Evolutionary conservation across 2,888 invertebrate species (phyloP).

Genomic region (Drosophila hawaiiensis): DNA sequence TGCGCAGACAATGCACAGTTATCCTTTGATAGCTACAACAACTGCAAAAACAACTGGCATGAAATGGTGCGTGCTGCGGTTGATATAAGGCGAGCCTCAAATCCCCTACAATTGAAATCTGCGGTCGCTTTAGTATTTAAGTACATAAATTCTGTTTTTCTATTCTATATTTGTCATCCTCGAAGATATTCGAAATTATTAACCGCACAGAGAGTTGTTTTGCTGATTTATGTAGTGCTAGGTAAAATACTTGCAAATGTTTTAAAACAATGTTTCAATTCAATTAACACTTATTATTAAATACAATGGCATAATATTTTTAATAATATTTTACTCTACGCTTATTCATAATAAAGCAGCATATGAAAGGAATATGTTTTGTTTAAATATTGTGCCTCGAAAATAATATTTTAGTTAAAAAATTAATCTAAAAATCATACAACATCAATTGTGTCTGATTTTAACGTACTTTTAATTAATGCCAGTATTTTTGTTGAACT

Average conservation of each 20-base stretch:
- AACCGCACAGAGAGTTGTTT: background rate
- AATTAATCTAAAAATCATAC: background rate
- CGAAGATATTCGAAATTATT: background rate
- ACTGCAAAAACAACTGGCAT: constrained; percentile 54
- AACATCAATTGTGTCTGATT: background rate
- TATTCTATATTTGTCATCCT: background rate
- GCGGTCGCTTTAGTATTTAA: background rate
- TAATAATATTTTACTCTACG: background rate
- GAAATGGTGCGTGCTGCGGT: constrained; percentile 71
- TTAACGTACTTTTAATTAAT: background rate
- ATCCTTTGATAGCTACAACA: constrained; percentile 69
- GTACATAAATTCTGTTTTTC: background rate
- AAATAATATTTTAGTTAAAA: background rate
- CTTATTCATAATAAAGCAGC: too few relatives aligned
- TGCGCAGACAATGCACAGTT: constrained; percentile 72
- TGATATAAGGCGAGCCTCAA: constrained; percentile 31
- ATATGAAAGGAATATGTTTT: background rate
- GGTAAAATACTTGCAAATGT: background rate
- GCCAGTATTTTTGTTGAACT: background rate
- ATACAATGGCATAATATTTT: background rate
- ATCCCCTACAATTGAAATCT: constrained; percentile 51
- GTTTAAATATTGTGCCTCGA: background rate
- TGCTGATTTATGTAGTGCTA: background rate
- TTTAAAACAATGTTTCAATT: background rate
- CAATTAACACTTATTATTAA: background rate